Base-by-base conservation (phyloP, 2,113 vertebrate genomes). In the Cettia cetti region DNA sequence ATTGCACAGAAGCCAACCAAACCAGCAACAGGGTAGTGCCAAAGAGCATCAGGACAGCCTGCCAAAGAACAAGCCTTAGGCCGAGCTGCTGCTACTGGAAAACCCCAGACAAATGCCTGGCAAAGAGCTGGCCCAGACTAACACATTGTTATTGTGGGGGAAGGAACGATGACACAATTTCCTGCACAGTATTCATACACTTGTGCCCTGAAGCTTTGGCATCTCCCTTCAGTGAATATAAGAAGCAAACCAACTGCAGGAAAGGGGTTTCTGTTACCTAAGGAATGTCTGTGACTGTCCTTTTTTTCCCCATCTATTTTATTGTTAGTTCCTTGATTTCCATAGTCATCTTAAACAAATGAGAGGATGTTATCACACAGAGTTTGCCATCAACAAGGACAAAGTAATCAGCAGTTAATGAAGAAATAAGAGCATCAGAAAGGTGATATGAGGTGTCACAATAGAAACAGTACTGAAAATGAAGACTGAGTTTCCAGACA, bases 71-170 rank as follows among this genome's bases (percentile, higher is more conserved):
- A 91, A 95, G 78, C 79, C 92, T 77, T 93, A 91, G 87, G 87
- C 78, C 59, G 77, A 54, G 63, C 63, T 94, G 75, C 66, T 96
- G 93, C 94, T 95, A 95, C 96, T 94, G 84, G 79, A 95, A 97
- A 96, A 95, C 78, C 89, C 94, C 82, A 94, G 84, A 96, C 91
- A 95, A 95, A 94, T 2, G 91, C 45, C 87, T 93, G 94, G 84
- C 77, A 94, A 82, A 76, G 59, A 92, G 66, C 35, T 88, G 84
- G 61, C n/a, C 81, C 3, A 14, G 78, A 77, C 66, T 90, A 92
- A 54, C 70, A 94, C 75, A 92, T 91, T 95, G 78, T 94, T 97
- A 56, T 92, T 95, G 71, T 66, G 90, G 61, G 84, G 71, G 56
- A 95, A n/a, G 57, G 39, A 82, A 90, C 28, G 92, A 93, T 95